Evolutionary conservation across 1,140 invertebrate genomes (phyloP).

Genomic region (Ditylenchus dipsaci): DNA sequence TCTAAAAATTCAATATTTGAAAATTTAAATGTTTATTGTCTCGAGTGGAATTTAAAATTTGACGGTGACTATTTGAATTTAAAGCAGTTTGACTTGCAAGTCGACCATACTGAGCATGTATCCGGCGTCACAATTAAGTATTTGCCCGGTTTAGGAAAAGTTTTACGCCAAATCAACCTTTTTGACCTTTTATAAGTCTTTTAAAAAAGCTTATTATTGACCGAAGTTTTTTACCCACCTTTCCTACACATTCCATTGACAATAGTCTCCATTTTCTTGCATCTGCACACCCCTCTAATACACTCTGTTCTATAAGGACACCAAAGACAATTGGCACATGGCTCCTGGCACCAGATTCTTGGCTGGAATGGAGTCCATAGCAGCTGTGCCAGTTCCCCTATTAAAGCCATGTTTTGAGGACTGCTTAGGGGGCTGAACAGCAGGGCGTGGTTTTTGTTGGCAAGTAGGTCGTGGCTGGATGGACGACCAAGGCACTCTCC

Average conservation of each 20-base stretch:
- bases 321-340: constrained; percentile 33
- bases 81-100: no score
- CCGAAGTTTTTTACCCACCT: background rate
- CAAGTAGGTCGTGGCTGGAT: background rate
- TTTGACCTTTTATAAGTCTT: no score
- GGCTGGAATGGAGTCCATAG: constrained; percentile 4
- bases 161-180: no score
- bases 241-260: constrained; percentile 43
- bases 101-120: no score
- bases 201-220: no score
- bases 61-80: no score
- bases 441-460: constrained; percentile 9
- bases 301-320: constrained; percentile 44
- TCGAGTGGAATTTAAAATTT: no score
- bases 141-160: no score
- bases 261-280: constrained; percentile 35
- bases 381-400: background rate
- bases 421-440: constrained; percentile 22
- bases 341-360: constrained; percentile 34
- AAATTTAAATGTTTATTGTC: no score
- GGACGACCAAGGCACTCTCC: constrained; percentile 30
- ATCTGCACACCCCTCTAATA: constrained; percentile 39
- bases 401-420: background rate
- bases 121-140: no score
- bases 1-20: no score